A percentile compares a stretch with the other conserved stretches of the same genome.
These are phyloP conservation scores for Chunga burmeisteri DNA, from an alignment of 2,113 vertebrate genomes.

Conservation along the genomic window DNA sequence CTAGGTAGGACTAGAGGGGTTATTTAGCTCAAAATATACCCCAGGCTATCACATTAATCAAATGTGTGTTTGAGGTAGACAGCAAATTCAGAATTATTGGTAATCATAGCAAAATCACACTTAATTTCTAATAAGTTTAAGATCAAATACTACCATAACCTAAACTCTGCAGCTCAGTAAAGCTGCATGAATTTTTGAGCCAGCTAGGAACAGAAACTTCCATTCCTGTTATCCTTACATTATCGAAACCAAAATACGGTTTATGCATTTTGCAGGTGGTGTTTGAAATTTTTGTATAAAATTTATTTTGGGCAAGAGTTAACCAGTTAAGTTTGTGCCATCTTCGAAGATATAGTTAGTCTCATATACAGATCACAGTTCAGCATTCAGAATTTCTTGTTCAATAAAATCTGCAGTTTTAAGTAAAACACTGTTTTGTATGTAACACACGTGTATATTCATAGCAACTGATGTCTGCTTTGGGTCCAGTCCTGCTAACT, in stretches of 20 bases:
- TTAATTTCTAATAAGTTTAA: background rate
- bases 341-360: background rate
- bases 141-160: background rate
- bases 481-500: background rate
- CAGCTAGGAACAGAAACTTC: background rate
- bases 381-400: background rate
- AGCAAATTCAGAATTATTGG: background rate
- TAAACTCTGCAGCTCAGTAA: background rate
- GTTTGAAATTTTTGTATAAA: background rate
- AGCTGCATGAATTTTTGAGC: background rate
- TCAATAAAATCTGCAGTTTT: background rate
- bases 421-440: background rate
- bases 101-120: background rate
- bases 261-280: background rate
- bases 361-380: background rate
- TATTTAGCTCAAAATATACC: background rate
- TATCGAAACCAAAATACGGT: background rate
- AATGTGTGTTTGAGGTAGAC: background rate
- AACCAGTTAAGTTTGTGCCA: background rate
- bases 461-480: background rate
- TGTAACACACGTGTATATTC: background rate
- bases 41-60: background rate
- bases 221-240: background rate
- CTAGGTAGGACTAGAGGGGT: background rate
- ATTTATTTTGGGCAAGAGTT: background rate